Percentiles rank a stretch among this genome's conserved stretches.
These are phyloP conservation scores for Luperina testacea DNA, from an alignment of 2,888 invertebrate species.

Conservation along the genomic window DNA sequence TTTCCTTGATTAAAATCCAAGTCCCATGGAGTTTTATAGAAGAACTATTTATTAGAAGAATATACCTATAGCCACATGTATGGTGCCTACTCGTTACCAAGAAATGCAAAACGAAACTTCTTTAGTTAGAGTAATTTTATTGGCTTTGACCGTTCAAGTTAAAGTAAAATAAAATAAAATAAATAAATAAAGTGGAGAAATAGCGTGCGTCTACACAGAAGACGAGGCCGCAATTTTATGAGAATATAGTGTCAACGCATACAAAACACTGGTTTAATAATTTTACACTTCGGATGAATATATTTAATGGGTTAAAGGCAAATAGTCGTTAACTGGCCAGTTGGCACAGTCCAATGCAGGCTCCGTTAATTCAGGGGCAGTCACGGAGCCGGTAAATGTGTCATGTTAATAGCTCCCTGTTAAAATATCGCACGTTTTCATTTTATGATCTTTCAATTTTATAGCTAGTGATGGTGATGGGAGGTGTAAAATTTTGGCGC, in stretches of 20 bases:
- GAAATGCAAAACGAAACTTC: constrained; percentile 23
- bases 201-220: neutral
- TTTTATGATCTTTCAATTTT: constrained; percentile 82
- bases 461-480: constrained; percentile 68
- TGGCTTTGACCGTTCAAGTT: constrained; percentile 2
- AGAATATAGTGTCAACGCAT: constrained; percentile 22
- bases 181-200: constrained; percentile 16
- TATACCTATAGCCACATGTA: neutral
- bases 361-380: constrained; percentile 77
- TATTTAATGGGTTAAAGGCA: constrained; percentile 75
- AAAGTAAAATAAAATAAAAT: constrained; percentile 16
- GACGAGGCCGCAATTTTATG: neutral
- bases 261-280: constrained; percentile 59
- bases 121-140: constrained; percentile 36
- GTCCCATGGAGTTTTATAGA: neutral
- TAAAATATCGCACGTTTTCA: constrained; percentile 80
- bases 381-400: constrained; percentile 79
- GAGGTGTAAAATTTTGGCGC: constrained; percentile 49
- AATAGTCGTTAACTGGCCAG: constrained; percentile 77
- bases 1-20: neutral
- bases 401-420: constrained; percentile 80
- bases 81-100: neutral
- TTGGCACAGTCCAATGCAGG: constrained; percentile 78
- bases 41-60: neutral
- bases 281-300: constrained; percentile 67